Evolutionary conservation across 2,113 vertebrate species (phyloP).

Genomic region (human): DNA sequence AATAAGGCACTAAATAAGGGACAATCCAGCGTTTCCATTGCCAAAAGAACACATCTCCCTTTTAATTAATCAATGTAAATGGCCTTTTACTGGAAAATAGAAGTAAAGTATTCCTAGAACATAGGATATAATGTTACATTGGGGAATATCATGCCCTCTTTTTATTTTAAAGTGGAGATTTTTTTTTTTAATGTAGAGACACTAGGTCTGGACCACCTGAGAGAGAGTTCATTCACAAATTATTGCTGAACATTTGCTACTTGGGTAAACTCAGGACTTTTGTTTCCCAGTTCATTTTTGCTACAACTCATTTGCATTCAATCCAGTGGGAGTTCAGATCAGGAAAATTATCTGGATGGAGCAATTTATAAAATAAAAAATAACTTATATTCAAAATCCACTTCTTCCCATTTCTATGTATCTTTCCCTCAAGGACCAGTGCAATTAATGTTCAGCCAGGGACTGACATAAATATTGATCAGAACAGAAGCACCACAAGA

Average conservation of each 20-base stretch:
- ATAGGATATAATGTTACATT: slow-evolving; percentile 53
- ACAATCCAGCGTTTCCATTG: slow-evolving; percentile 36
- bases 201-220: slow-evolving; percentile 18
- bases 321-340: not conserved
- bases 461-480: slow-evolving; percentile 45
- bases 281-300: not conserved
- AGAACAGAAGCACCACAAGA: not conserved
- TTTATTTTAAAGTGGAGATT: slow-evolving; percentile 43
- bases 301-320: slow-evolving; percentile 54
- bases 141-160: slow-evolving; percentile 16
- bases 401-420: slow-evolving; percentile 30
- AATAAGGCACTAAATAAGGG: slow-evolving; percentile 62
- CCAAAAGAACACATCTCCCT: slow-evolving; percentile 51
- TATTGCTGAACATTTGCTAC: slow-evolving; percentile 18
- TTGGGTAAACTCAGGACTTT: slow-evolving; percentile 39
- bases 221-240: not conserved
- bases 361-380: slow-evolving; percentile 55
- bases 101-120: slow-evolving; percentile 55
- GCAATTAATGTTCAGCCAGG: slow-evolving; percentile 47
- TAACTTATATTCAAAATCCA: slow-evolving; percentile 13
- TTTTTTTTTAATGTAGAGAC: slow-evolving; percentile 31
- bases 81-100: slow-evolving; percentile 58
- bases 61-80: slow-evolving; percentile 71
- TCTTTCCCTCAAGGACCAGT: slow-evolving; percentile 21
- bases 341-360: slow-evolving; percentile 42